Percentiles rank a stretch among this genome's conserved stretches.
Evolutionary conservation across 2,113 vertebrate genomes (phyloP).

Genomic region (Cygnus buccinator): DNA sequence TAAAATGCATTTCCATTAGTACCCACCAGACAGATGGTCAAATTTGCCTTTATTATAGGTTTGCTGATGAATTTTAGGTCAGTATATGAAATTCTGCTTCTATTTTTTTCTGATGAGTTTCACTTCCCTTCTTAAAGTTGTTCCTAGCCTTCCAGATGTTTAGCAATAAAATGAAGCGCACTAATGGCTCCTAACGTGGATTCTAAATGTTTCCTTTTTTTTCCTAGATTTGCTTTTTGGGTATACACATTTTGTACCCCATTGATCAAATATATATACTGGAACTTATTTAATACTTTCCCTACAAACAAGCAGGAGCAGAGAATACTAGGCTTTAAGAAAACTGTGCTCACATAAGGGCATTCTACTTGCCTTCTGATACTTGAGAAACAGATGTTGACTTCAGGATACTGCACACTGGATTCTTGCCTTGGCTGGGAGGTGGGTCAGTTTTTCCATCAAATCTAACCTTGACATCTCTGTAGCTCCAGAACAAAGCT

Average conservation of each 20-base stretch:
- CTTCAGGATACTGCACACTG: neutral
- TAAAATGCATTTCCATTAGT: neutral
- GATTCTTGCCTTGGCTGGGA: neutral
- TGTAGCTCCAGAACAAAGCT: neutral
- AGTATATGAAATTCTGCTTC: neutral
- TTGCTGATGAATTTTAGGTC: neutral
- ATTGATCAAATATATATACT: neutral
- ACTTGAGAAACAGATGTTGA: neutral
- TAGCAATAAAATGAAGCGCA: neutral
- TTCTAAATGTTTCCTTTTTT: neutral
- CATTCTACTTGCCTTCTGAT: neutral
- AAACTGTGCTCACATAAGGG: neutral
- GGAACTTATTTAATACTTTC: neutral
- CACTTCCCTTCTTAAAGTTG: neutral
- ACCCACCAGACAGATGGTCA: neutral
- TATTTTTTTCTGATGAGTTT: neutral
- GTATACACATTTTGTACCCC: neutral
- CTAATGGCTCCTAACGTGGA: neutral
- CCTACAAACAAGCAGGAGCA: neutral
- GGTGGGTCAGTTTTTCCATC: neutral
- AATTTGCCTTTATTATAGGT: neutral
- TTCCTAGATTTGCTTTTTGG: neutral
- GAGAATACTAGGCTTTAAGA: neutral
- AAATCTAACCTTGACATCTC: neutral
- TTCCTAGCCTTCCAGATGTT: neutral